Base-by-base conservation (phyloP, 2,113 vertebrate species). In the Plectropomus leopardus region DNA sequence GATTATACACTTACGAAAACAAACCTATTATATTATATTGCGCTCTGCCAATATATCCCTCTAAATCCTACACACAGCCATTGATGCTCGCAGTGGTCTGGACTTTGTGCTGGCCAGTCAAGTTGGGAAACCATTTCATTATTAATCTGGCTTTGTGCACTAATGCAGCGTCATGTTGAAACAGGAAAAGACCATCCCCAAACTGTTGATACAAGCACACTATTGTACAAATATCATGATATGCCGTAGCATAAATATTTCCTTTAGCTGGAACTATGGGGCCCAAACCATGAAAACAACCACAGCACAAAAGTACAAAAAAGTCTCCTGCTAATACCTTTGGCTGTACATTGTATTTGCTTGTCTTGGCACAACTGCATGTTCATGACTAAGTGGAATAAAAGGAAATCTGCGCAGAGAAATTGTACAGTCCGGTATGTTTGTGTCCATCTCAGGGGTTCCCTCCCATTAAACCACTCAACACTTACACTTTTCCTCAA, bases 381-480 rank as follows among this genome's bases (percentile, higher is more conserved):
- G 30, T 40, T 23, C 8, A 40, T 36, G 36, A 45, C 26, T 75
- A 2, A 50, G 21, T 24, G 53, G 13, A 64, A 40, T 53, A 26
- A 76, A 30, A 1, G 16, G 55, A 34, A 50, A 59, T 28, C 10
- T 13, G 26, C 10, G 1, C 1, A 19, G 58, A 65, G 19, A 30
- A 45, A 17, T 64, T 53, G n/a, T 14, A 45, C 66, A 72, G 34
- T 8, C n/a, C 1, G 21, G 30, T 21, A 57, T 58, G 3, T n/a
- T 40, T 30, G 13, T 45, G 67, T 75, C 11, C 28, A 82, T 76
- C 7, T 84, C 66, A 78, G 51, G 40, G 61, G 50, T 34, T 81
- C 55, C 65, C 65, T 75, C 68, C 47, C n/a, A 77, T 80, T 68
- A 77, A 47, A 78, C 57, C 73, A 61, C 53, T 86, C 78, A 86